A percentile compares a stretch with the other conserved stretches of the same genome.
phyloP scores from a whole-genome alignment of 2,888 invertebrate genomes.

The Altica lythri region DNA sequence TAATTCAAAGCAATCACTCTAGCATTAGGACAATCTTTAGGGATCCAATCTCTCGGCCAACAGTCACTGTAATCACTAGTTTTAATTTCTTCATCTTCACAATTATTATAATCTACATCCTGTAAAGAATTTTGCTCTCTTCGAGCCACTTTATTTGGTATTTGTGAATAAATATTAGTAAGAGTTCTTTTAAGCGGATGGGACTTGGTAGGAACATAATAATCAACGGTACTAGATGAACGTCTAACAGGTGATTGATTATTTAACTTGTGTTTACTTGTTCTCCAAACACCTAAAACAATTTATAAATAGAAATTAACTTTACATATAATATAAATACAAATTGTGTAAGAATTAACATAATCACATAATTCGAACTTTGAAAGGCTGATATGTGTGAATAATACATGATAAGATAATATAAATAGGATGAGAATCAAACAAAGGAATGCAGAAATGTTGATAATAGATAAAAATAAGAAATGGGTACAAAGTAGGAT shows the following conservation, averaged over 20 bases:
- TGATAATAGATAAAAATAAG: too few species aligned
- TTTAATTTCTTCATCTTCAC: conserved; percentile 36
- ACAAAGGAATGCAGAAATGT: too few species aligned
- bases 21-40: conserved; percentile 74
- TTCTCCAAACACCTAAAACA: conserved; percentile 63
- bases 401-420: too few species aligned
- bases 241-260: conserved; percentile 47
- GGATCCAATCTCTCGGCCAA: conserved; percentile 89
- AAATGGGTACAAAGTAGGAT: too few species aligned
- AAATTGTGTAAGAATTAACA: too few species aligned
- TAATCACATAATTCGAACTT: too few species aligned
- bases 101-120: conserved; percentile 36
- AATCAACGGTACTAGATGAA: conserved; percentile 41
- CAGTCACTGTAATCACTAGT: conserved; percentile 63
- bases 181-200: conserved; percentile 45
- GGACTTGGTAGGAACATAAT: conserved; percentile 42
- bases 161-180: conserved; percentile 42
- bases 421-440: too few species aligned
- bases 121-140: conserved; percentile 28
- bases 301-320: neutral
- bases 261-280: conserved; percentile 52
- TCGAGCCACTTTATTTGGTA: conserved; percentile 46
- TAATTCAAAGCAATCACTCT: conserved; percentile 83
- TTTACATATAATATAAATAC: neutral
- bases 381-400: too few species aligned